Evolutionary conservation across 1,140 invertebrate genomes (phyloP), one percentile per base, ranked within the genome.

Genomic region (Drosophila busckii): DNA sequence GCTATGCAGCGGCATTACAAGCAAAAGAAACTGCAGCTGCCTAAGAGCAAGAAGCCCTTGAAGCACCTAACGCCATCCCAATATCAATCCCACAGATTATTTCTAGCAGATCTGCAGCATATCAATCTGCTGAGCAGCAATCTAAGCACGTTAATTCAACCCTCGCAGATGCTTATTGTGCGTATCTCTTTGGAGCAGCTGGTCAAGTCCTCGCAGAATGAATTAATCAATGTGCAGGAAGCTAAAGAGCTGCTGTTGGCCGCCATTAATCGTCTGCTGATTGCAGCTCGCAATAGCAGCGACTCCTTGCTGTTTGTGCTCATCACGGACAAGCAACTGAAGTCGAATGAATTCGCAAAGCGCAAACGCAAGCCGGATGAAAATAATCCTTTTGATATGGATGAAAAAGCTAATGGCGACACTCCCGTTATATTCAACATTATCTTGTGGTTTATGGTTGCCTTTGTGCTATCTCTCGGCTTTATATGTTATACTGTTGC

Each of bases 401-500:
- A 90, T 5, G 86, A 87, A 60, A 91, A 92, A 44, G 71, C 75
- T 9, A n/a, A n/a, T n/a, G 83, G 88, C 5, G 88, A 94, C 70
- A 95, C 92, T 87, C 92, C 95, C 9, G 91, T 92, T 7, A 93
- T 97, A 44, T 97, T 97, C 89, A 98, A 97, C 88, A 97, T 98
- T 60, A 90, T 97, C 29, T 87, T 97, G 3, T 97, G 96, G 94
- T 92, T 95, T 50, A 91, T 90, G 41, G 89, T 97, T 13, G 88
- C 92, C 8, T 91, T 97, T 68, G 84, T 91, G 15, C 92, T 97
- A 66, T 89, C 93, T 0, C 82, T 97, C n/a, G 89, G 96, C 12
- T 92, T 93, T n/a, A 93, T 96, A 65, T 92, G 90, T 85, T 93
- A 96, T 64, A 91, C 92, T 8, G 95, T 98, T 85, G 94, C 93